phyloP scores from a whole-genome alignment of 2,888 invertebrate genomes.

The Clunio marinus region DNA sequence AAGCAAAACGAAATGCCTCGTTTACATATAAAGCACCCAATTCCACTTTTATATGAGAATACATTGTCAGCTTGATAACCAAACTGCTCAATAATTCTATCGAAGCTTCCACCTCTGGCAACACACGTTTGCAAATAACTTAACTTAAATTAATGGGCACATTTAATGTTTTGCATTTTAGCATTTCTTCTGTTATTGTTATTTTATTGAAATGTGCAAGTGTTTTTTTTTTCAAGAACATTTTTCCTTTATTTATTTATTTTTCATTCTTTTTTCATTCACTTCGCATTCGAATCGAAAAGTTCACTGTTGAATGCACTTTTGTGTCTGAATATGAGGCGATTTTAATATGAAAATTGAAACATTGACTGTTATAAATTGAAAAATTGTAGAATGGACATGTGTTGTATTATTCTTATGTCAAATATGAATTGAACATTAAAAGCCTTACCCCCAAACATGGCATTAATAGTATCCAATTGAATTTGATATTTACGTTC shows the following conservation, averaged over 20 bases:
- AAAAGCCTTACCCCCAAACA: not conserved
- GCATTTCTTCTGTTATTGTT: not conserved
- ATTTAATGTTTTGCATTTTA: constrained; percentile 10
- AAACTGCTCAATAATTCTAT: not conserved
- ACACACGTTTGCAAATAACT: constrained; percentile 4
- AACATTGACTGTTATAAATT: not conserved
- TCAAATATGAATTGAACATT: constrained; percentile 16
- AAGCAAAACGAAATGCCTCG: not conserved
- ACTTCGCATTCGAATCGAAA: not conserved
- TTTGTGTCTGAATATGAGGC: constrained; percentile 4
- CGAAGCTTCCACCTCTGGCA: not conserved
- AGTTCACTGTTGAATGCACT: not conserved
- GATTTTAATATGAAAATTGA: not conserved
- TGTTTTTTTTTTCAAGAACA: not conserved
- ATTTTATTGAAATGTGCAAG: constrained; percentile 12
- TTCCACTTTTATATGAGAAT: constrained; percentile 6
- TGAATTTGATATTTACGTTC: not conserved
- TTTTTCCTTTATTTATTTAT: not conserved
- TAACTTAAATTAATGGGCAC: constrained; percentile 7
- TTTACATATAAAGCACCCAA: constrained; percentile 19
- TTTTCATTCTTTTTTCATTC: not conserved
- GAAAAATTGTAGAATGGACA: not conserved
- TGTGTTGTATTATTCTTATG: constrained; percentile 1
- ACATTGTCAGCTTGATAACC: not conserved
- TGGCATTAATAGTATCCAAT: not conserved